A percentile compares a stretch with the other conserved stretches of the same genome.
These are phyloP conservation scores for Rhyzopertha dominica DNA, from an alignment of 1,140 invertebrate genomes.

Conservation along the genomic window DNA sequence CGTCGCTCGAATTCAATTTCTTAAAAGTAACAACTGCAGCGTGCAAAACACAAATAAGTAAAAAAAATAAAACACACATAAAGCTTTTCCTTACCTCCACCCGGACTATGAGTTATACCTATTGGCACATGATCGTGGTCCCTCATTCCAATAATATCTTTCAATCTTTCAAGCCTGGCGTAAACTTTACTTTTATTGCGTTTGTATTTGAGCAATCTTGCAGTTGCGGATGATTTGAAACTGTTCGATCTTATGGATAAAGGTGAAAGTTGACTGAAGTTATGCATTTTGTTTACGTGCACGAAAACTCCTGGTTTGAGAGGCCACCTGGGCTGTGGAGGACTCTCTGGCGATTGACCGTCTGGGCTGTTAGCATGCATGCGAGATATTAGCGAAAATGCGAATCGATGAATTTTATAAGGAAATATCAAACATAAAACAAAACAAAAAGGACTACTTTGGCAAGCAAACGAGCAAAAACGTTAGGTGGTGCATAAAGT, in stretches of 20 bases:
- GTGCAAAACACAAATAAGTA: constrained; percentile 30
- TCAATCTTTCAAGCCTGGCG: constrained; percentile 37
- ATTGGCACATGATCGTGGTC: constrained; percentile 29
- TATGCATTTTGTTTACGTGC: constrained; percentile 72
- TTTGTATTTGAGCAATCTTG: constrained; percentile 28
- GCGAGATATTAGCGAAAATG: constrained; percentile 12
- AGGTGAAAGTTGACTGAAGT: constrained; percentile 40
- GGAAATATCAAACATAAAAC: too few species aligned
- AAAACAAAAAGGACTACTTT: too few species aligned
- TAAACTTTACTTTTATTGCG: constrained; percentile 40
- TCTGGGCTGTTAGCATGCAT: constrained; percentile 32
- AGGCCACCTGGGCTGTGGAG: constrained; percentile 76
- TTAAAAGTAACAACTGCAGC: constrained; percentile 51
- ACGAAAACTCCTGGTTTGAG: constrained; percentile 81
- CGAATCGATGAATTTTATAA: too few species aligned
- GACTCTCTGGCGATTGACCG: constrained; percentile 39
- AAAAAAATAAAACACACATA: constrained; percentile 17
- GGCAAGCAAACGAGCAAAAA: too few species aligned
- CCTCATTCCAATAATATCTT: constrained; percentile 32
- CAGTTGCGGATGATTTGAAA: constrained; percentile 28
- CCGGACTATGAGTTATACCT: constrained; percentile 37
- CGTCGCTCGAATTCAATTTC: constrained; percentile 43
- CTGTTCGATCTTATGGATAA: constrained; percentile 17
- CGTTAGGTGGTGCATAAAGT: too few species aligned
- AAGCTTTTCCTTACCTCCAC: constrained; percentile 34